A percentile compares a stretch with the other conserved stretches of the same genome.
These are phyloP conservation scores for Anguilla rostrata DNA, from an alignment of 2,113 vertebrate genomes.

Conservation along the genomic window DNA sequence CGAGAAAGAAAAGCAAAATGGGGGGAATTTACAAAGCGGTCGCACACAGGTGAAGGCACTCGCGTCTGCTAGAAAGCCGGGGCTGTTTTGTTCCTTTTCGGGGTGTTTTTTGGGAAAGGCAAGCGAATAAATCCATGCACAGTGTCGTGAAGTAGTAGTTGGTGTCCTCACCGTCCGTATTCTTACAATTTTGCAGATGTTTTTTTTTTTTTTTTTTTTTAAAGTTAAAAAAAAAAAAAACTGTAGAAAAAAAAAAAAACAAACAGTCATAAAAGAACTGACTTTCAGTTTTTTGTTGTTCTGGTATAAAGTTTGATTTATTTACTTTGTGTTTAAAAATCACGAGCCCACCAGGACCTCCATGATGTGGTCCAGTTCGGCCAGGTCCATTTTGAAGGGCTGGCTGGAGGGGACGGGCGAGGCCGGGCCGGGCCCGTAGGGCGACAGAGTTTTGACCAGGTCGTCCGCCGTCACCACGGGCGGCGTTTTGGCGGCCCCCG, in stretches of 20 bases:
- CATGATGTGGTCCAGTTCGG: constrained; percentile 99
- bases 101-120: constrained; percentile 74
- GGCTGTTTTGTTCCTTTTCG: constrained; percentile 71
- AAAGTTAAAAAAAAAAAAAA: constrained; percentile 37
- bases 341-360: constrained; percentile 97
- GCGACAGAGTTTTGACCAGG: constrained; percentile 92
- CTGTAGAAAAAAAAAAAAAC: constrained; percentile 38
- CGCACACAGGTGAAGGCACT: constrained; percentile 95
- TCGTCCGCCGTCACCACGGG: constrained; percentile 86
- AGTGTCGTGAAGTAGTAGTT: constrained; percentile 82
- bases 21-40: constrained; percentile 78
- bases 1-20: constrained; percentile 48
- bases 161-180: constrained; percentile 65
- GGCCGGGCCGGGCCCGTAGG: constrained; percentile 74
- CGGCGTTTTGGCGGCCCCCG: constrained; percentile 81
- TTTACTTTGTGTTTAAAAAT: constrained; percentile 44
- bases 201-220: constrained; percentile 14
- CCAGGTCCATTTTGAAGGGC: constrained; percentile 99
- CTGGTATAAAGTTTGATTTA: constrained; percentile 18
- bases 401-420: constrained; percentile 88
- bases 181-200: constrained; percentile 63
- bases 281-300: neutral
- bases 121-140: constrained; percentile 90
- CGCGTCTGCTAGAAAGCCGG: constrained; percentile 87
- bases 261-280: constrained; percentile 20